These are phyloP conservation scores for Caranx ignobilis DNA, from an alignment of 2,113 vertebrate species.

Conservation along the genomic window DNA sequence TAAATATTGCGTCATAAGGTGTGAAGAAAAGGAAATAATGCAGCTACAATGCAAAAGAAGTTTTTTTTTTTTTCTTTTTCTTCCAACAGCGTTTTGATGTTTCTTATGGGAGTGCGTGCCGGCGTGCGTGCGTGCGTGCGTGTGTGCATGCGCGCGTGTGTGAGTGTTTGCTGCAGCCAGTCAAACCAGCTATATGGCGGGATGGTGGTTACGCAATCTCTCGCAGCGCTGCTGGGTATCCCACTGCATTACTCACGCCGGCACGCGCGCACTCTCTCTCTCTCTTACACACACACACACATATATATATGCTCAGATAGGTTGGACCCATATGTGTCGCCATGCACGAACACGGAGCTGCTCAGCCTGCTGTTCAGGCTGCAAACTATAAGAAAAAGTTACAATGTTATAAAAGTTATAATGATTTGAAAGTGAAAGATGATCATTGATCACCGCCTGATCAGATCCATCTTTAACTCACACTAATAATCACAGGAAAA, in stretches of 20 bases:
- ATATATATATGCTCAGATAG: background rate
- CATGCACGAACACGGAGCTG: slow-evolving; percentile 18
- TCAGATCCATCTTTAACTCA: background rate
- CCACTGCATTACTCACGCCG: slow-evolving; percentile 40
- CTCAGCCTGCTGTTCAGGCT: background rate
- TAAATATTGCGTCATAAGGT: slow-evolving; percentile 14
- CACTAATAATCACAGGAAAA: background rate
- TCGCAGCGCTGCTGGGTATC: slow-evolving; percentile 38
- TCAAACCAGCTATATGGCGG: background rate
- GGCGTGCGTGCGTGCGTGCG: background rate
- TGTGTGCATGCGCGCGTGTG: background rate
- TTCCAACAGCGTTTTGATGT: background rate
- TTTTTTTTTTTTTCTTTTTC: background rate
- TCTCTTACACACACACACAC: background rate
- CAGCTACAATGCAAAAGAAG: too few relatives aligned
- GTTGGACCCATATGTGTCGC: slow-evolving; percentile 27
- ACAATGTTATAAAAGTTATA: background rate
- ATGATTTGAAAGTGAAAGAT: background rate
- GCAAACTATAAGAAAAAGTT: too few relatives aligned
- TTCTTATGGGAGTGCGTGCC: too few relatives aligned
- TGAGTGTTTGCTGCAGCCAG: slow-evolving; percentile 2
- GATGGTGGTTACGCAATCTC: slow-evolving; percentile 46
- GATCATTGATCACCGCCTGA: background rate
- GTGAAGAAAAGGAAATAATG: background rate
- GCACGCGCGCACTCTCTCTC: background rate